phyloP scores from a whole-genome alignment of 2,797 vertebrate genomes.

The Pteronotus mesoamericanus region DNA sequence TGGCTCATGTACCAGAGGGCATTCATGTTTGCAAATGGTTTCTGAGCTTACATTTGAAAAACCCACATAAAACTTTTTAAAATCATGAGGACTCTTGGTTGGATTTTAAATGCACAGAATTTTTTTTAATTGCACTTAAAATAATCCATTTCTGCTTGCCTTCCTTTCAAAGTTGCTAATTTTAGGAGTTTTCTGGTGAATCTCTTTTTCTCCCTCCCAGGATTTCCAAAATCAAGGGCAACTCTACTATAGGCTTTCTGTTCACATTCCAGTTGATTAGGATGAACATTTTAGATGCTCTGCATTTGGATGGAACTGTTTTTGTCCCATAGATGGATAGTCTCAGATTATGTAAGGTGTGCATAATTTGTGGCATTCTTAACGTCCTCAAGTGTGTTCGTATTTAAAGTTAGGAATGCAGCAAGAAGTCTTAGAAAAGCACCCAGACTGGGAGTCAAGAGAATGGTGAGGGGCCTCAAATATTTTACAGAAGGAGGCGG shows the following conservation, averaged over 20 bases:
- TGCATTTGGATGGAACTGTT: background rate
- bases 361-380: background rate
- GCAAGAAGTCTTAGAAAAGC: background rate
- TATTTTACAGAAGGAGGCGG: background rate
- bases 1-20: background rate
- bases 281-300: background rate
- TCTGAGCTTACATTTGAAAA: background rate
- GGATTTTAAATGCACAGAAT: background rate
- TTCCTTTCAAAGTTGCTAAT: background rate
- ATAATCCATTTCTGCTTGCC: background rate
- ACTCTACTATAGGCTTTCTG: background rate
- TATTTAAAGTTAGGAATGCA: background rate
- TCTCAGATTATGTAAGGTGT: background rate
- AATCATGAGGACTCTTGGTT: background rate
- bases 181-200: background rate
- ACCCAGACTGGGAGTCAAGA: background rate
- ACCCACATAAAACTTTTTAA: background rate
- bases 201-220: background rate
- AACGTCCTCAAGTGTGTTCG: background rate
- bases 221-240: background rate
- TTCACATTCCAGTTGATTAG: background rate
- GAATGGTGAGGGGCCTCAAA: background rate
- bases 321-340: too few relatives aligned
- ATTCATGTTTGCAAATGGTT: background rate
- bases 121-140: background rate